Percentiles rank a stretch among this genome's conserved stretches.
phyloP scores from a whole-genome alignment of 2,797 vertebrate genomes.

The Oreochromis mossambicus region DNA sequence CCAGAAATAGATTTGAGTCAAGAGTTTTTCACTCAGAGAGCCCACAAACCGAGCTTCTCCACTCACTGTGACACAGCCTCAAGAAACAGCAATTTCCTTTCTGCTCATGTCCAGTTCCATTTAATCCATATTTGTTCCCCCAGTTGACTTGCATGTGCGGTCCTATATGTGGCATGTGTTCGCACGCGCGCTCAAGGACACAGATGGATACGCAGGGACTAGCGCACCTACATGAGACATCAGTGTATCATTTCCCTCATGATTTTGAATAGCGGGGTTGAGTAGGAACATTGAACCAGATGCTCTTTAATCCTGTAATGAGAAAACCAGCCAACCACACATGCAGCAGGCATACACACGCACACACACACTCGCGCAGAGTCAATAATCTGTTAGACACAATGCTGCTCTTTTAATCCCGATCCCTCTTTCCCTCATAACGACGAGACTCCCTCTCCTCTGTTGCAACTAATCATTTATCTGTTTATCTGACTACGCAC shows the following conservation, averaged over 20 bases:
- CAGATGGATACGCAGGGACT: neutral
- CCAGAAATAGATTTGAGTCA: conserved; percentile 63
- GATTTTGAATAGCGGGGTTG: conserved; percentile 64
- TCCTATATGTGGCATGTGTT: conserved; percentile 18
- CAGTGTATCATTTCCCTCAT: conserved; percentile 60
- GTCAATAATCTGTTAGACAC: conserved; percentile 59
- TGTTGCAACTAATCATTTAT: conserved; percentile 67
- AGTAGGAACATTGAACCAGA: conserved; percentile 73
- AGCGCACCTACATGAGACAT: conserved; percentile 38
- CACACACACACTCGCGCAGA: neutral
- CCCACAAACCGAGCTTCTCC: conserved; percentile 50
- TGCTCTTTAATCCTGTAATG: conserved; percentile 77
- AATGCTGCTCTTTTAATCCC: conserved; percentile 66
- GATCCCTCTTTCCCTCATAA: conserved; percentile 54
- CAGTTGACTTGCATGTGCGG: conserved; percentile 24
- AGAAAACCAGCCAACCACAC: conserved; percentile 71
- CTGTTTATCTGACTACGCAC: conserved; percentile 55
- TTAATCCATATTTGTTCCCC: conserved; percentile 53
- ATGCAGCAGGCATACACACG: neutral
- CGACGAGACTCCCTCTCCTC: conserved; percentile 57
- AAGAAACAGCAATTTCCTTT: conserved; percentile 57
- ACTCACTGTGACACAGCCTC: conserved; percentile 47
- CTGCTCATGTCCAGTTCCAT: conserved; percentile 40
- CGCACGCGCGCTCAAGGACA: neutral
- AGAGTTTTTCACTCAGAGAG: conserved; percentile 44